Evolutionary conservation across 1,140 invertebrate genomes (phyloP).

Genomic region (Heliconius himera): DNA sequence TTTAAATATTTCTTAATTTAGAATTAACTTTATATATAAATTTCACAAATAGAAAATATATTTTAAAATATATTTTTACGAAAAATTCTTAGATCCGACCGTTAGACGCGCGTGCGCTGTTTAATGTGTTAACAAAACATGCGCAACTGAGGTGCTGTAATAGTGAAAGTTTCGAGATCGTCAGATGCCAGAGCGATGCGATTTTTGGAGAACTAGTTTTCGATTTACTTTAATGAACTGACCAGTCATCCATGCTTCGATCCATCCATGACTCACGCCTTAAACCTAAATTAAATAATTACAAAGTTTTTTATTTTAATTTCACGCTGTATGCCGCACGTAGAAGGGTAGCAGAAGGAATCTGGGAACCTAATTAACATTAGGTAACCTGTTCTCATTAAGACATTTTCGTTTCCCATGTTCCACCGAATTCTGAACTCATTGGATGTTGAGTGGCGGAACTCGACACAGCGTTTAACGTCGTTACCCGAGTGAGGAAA

Average conservation of each 20-base stretch:
- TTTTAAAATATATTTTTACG: neutral
- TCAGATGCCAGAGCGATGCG: conserved; percentile 28
- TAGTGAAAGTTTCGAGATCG: conserved; percentile 63
- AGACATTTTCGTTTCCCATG: too few relatives aligned
- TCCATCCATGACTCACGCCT: too few relatives aligned
- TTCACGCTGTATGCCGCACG: too few relatives aligned
- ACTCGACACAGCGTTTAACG: too few relatives aligned
- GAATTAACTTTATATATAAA: neutral
- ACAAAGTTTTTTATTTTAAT: too few relatives aligned
- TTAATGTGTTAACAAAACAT: conserved; percentile 52
- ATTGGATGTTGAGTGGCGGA: too few relatives aligned
- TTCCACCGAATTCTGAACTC: too few relatives aligned
- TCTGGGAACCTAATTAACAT: too few relatives aligned
- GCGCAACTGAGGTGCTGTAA: conserved; percentile 61
- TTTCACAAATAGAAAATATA: neutral
- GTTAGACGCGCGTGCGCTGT: conserved; percentile 46
- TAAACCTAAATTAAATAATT: neutral
- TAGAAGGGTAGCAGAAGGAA: too few relatives aligned
- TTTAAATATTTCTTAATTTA: neutral
- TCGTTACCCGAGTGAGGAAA: too few relatives aligned
- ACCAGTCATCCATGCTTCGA: conserved; percentile 15
- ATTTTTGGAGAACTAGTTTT: conserved; percentile 38
- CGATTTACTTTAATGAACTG: neutral
- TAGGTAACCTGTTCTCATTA: too few relatives aligned
- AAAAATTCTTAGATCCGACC: neutral